Conservation (phyloP, 1,140 invertebrate genomes). For the Periplaneta americana region DNA sequence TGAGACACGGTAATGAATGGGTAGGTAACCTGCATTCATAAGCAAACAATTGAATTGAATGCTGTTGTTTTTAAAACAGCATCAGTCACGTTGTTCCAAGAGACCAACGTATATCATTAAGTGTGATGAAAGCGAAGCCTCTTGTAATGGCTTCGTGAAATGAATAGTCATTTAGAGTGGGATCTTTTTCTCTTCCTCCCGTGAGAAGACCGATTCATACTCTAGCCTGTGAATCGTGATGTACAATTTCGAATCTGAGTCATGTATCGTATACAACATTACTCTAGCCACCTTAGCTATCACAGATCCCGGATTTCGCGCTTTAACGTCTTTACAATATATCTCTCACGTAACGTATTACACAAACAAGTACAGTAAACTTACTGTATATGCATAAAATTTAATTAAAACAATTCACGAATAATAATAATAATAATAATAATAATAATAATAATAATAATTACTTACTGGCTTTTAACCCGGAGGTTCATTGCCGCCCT, state of each 20-base stretch:
- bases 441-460: too few relatives aligned
- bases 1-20: neutral
- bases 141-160: neutral
- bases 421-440: too few relatives aligned
- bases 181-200: neutral
- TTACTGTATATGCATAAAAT: too few relatives aligned
- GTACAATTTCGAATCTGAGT: neutral
- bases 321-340: too few relatives aligned
- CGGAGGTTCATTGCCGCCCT: too few relatives aligned
- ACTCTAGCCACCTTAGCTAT: too few relatives aligned
- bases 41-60: neutral
- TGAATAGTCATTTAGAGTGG: neutral
- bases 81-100: neutral
- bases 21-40: neutral
- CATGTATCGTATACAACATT: neutral
- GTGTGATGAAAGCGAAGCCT: neutral
- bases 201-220: neutral
- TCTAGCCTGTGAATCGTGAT: too few relatives aligned
- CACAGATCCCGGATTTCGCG: too few relatives aligned
- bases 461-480: too few relatives aligned
- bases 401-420: too few relatives aligned
- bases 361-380: too few relatives aligned
- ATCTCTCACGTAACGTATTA: too few relatives aligned
- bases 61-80: neutral
- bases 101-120: neutral